These are phyloP conservation scores for Drosophila takahashii DNA, from an alignment of 1,140 invertebrate genomes.

Conservation along the genomic window DNA sequence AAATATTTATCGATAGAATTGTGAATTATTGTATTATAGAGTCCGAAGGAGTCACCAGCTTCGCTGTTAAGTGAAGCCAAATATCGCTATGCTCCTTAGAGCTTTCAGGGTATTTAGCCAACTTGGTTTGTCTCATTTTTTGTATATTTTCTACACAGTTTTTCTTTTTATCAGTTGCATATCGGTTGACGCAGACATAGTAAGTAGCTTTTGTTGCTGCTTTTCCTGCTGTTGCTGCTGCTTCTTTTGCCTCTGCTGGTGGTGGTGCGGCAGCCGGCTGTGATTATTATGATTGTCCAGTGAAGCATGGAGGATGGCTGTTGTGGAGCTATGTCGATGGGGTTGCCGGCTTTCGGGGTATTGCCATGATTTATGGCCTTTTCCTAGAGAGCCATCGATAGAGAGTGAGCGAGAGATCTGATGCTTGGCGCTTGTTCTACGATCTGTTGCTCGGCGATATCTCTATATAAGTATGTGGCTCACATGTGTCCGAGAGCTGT, in stretches of 20 bases:
- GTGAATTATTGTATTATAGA: neutral
- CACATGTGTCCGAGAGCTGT: constrained; percentile 50
- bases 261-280: constrained; percentile 58
- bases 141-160: constrained; percentile 68
- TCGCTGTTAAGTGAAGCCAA: too few relatives aligned
- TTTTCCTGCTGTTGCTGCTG: constrained; percentile 55
- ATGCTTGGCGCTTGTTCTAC: constrained; percentile 71
- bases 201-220: constrained; percentile 80
- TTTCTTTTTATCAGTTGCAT: constrained; percentile 78
- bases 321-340: constrained; percentile 32
- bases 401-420: constrained; percentile 28
- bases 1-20: neutral
- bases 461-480: constrained; percentile 43
- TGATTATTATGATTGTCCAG: constrained; percentile 82
- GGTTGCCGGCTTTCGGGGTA: constrained; percentile 50
- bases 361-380: constrained; percentile 76
- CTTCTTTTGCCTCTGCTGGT: constrained; percentile 11
- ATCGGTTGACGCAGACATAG: constrained; percentile 81
- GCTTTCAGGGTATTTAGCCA: constrained; percentile 31
- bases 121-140: constrained; percentile 49
- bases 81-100: neutral
- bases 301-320: constrained; percentile 76
- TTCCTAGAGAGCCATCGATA: constrained; percentile 42
- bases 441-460: constrained; percentile 55
- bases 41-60: neutral